phyloP scores from a whole-genome alignment of 2,797 vertebrate genomes.

The Danio aesculapii region DNA sequence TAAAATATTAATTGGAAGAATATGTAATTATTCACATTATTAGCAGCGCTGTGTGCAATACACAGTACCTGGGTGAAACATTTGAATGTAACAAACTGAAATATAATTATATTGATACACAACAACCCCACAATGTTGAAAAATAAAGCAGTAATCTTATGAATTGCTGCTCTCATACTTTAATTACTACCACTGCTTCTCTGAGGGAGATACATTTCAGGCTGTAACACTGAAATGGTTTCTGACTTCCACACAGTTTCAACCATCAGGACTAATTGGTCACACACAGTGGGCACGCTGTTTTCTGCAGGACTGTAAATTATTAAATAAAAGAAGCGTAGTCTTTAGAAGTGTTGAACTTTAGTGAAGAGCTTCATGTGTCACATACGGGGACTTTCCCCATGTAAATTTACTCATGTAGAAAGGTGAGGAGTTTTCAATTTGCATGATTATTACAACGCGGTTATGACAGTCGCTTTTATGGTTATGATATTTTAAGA shows the following conservation, averaged over 20 bases:
- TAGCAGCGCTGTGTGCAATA: background rate
- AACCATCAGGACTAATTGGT: constrained; percentile 49
- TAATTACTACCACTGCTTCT: background rate
- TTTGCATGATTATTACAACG: constrained; percentile 48
- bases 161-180: constrained; percentile 3
- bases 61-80: background rate
- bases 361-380: constrained; percentile 18
- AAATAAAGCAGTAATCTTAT: background rate
- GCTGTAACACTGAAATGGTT: constrained; percentile 11
- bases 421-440: constrained; percentile 52
- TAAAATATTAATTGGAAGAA: constrained; percentile 4
- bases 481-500: constrained; percentile 42
- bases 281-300: constrained; percentile 33
- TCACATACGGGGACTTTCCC: constrained; percentile 26
- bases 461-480: constrained; percentile 47
- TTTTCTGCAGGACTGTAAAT: constrained; percentile 40
- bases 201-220: constrained; percentile 17
- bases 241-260: constrained; percentile 32
- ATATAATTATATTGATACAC: background rate
- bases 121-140: background rate
- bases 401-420: constrained; percentile 52
- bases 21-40: background rate
- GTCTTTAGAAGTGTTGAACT: constrained; percentile 39
- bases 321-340: constrained; percentile 32
- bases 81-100: background rate